Evolutionary conservation across 2,113 vertebrate genomes (phyloP).

Genomic region (Romanogobio albipinnatus): DNA sequence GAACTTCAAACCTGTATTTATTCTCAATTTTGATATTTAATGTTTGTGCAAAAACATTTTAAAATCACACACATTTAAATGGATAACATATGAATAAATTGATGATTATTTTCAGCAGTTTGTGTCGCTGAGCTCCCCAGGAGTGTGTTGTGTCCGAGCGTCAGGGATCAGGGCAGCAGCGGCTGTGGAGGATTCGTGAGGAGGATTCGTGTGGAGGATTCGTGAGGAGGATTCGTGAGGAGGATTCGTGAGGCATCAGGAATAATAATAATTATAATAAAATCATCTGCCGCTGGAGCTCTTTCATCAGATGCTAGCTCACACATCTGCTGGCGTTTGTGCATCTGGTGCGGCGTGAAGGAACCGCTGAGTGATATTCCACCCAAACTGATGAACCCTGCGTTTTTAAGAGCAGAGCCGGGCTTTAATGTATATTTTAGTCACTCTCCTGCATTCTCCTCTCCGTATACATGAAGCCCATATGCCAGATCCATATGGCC

Average conservation of each 20-base stretch:
- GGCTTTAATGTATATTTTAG: slow-evolving; percentile 80
- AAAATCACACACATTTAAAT: background rate
- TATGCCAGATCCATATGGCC: slow-evolving; percentile 84
- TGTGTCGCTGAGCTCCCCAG: background rate
- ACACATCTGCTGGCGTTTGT: slow-evolving; percentile 59
- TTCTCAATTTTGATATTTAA: background rate
- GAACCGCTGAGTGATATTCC: slow-evolving; percentile 69
- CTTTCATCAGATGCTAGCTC: background rate
- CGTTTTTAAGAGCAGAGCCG: slow-evolving; percentile 77
- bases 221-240: too few relatives aligned
- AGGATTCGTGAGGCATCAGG: background rate
- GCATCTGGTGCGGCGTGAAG: slow-evolving; percentile 66
- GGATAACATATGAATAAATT: background rate
- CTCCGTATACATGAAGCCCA: slow-evolving; percentile 78
- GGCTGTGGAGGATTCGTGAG: too few relatives aligned
- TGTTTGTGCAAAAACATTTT: background rate
- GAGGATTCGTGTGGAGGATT: too few relatives aligned
- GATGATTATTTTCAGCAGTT: background rate
- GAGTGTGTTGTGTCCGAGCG: background rate
- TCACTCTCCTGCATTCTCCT: slow-evolving; percentile 74
- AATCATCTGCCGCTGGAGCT: background rate
- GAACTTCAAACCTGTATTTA: background rate
- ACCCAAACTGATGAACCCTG: slow-evolving; percentile 79
- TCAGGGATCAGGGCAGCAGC: too few relatives aligned
- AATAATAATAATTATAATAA: background rate